phyloP scores from a whole-genome alignment of 2,888 invertebrate genomes.

The Schizotus pectinicornis region DNA sequence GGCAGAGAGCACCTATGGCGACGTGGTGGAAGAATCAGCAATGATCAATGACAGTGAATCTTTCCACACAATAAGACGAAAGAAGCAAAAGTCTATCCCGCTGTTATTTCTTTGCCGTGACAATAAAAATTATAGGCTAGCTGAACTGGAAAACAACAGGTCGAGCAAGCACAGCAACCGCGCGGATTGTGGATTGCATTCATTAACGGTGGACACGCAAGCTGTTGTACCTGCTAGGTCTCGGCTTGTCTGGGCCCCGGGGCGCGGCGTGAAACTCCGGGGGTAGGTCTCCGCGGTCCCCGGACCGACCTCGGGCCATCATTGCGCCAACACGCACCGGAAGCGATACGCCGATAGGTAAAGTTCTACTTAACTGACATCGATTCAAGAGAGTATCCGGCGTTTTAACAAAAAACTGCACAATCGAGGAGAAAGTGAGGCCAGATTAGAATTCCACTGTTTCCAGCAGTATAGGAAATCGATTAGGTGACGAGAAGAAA shows the following conservation, averaged over 20 bases:
- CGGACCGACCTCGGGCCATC: slow-evolving; percentile 23
- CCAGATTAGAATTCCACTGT: too few species aligned
- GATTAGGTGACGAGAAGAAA: too few species aligned
- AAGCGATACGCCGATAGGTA: slow-evolving; percentile 34
- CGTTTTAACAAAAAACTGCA: too few species aligned
- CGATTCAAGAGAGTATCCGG: too few species aligned
- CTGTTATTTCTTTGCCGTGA: slow-evolving; percentile 65
- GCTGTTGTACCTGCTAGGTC: slow-evolving; percentile 38
- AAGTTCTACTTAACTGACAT: too few species aligned
- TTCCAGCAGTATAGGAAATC: too few species aligned
- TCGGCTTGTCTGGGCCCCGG: slow-evolving; percentile 25
- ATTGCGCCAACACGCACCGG: slow-evolving; percentile 22
- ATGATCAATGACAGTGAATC: slow-evolving; percentile 57
- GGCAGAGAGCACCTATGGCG: slow-evolving; percentile 10
- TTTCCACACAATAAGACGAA: slow-evolving; percentile 52
- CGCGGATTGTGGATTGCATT: slow-evolving; percentile 65
- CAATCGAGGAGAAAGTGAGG: too few species aligned
- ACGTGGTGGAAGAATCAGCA: slow-evolving; percentile 29
- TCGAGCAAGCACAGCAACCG: slow-evolving; percentile 54
- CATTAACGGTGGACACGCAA: slow-evolving; percentile 64
- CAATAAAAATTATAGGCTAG: slow-evolving; percentile 69
- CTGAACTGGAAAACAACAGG: slow-evolving; percentile 68
- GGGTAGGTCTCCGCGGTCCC: slow-evolving; percentile 26
- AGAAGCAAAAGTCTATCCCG: slow-evolving; percentile 59
- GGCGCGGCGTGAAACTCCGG: slow-evolving; percentile 37